Base-by-base conservation (phyloP, 2,113 vertebrate species). In the Calidris pugnax region DNA sequence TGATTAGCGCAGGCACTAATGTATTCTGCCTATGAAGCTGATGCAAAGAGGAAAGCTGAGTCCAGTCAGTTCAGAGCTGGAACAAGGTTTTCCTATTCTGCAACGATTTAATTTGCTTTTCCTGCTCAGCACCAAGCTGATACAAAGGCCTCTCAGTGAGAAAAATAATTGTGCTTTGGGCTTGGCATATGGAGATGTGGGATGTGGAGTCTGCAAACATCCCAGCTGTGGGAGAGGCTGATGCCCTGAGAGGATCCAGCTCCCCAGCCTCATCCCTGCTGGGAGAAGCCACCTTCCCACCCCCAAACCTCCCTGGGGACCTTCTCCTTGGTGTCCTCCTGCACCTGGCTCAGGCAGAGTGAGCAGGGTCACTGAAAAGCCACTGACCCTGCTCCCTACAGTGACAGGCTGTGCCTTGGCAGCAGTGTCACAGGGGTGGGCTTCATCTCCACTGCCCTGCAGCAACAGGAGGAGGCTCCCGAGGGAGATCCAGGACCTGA, bases 91-190 rank as follows among this genome's bases (percentile, higher is more conserved):
- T 78, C 55, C 64, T 69, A 50, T 43, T 69, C 72, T 74, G 67
- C 14, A 66, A 84, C 64, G 62, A 75, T 68, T 60, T 81, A 68
- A 85, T 91, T 85, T 95, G n/a, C 64, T 79, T 68, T 93, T 78
- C n/a, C 51, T 93, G 62, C 78, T 93, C 85, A 89, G 90, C 53
- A 71, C 30, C 74, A 79, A 79, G 69, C n/a, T 79, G 78, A 93
- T 72, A 64, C n/a, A 78, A 84, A 94, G 43, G 35, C 30, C 26
- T 60, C 74, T 87, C 66, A 56, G 48, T 3, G 26, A 89, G 80
- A 78, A 76, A 85, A 92, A 79, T 77, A 89, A 85, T 63, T 50
- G 76, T 53, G 47, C 77, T 78, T n/a, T 48, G 41, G n/a, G 48
- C 24, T 88, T 5, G 8, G 45, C 82, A 64, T 53, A 48, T 1